Evolutionary conservation across 2,113 vertebrate genomes (phyloP).

Genomic region (Glareola pratincola): DNA sequence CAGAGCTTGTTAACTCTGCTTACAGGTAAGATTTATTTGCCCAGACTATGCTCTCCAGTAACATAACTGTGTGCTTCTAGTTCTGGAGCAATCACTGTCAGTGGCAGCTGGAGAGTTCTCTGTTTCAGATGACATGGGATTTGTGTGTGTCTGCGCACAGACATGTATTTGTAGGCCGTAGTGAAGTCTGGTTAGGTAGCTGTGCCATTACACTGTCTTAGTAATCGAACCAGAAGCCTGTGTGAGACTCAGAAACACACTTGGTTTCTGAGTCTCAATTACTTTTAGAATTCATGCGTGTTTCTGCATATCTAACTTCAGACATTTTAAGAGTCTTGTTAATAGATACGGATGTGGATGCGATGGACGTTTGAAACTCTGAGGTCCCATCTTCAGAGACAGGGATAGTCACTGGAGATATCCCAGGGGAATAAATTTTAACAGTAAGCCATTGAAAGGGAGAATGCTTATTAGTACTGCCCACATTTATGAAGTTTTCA

Average conservation of each 20-base stretch:
- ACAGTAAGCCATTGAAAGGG: not conserved
- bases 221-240: not conserved
- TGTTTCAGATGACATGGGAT: rapidly evolving
- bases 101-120: not conserved
- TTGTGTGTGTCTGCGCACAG: rapidly evolving
- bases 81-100: not conserved
- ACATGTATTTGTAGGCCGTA: not conserved
- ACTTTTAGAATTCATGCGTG: not conserved
- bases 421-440: not conserved
- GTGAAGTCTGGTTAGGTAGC: not conserved
- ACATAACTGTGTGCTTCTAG: not conserved
- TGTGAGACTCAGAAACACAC: not conserved
- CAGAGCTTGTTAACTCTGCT: not conserved
- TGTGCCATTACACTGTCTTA: not conserved
- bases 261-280: not conserved
- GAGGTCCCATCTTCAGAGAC: not conserved
- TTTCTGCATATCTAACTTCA: not conserved
- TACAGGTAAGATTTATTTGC: not conserved
- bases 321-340: not conserved
- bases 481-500: not conserved
- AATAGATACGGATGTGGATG: not conserved
- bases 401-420: not conserved
- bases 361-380: not conserved
- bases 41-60: not conserved
- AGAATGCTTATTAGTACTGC: not conserved